Evolutionary conservation across 2,797 vertebrate genomes (phyloP).

Genomic region (Sebastolobus alascanus): DNA sequence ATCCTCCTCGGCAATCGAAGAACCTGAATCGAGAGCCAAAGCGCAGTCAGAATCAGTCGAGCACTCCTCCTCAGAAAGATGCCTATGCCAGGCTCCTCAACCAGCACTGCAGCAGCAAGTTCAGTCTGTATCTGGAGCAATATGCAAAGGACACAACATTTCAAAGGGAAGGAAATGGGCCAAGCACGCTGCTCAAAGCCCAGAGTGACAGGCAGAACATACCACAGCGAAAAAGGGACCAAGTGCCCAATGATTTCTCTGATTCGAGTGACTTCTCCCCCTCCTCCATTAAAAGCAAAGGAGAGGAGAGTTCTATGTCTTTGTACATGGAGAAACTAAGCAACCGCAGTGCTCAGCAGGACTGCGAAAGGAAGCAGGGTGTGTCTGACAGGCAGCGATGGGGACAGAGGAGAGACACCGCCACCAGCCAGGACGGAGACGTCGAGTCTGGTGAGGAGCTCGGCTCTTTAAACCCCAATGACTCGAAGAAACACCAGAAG

Average conservation of each 20-base stretch:
- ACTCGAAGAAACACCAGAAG: conserved; percentile 72
- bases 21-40: conserved; percentile 76
- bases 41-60: conserved; percentile 66
- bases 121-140: conserved; percentile 86
- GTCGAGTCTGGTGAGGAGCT: conserved; percentile 78
- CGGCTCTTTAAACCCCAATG: conserved; percentile 29
- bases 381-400: conserved; percentile 55
- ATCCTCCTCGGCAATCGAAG: conserved; percentile 76
- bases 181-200: conserved; percentile 43
- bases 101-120: conserved; percentile 88
- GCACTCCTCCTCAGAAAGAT: conserved; percentile 85
- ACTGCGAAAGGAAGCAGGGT: conserved; percentile 53
- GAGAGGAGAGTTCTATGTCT: conserved; percentile 75
- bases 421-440: conserved; percentile 80
- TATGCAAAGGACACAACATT: conserved; percentile 81
- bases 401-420: conserved; percentile 75
- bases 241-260: conserved; percentile 65
- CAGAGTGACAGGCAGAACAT: conserved; percentile 70
- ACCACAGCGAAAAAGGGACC: conserved; percentile 67
- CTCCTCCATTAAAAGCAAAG: conserved; percentile 69
- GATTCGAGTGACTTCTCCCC: conserved; percentile 79
- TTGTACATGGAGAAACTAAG: conserved; percentile 78
- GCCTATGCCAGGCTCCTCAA: conserved; percentile 88
- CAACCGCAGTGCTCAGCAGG: conserved; percentile 51
- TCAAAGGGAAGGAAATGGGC: conserved; percentile 75